phyloP scores from a whole-genome alignment of 2,888 invertebrate species.

The Romanomermis culicivorax region DNA sequence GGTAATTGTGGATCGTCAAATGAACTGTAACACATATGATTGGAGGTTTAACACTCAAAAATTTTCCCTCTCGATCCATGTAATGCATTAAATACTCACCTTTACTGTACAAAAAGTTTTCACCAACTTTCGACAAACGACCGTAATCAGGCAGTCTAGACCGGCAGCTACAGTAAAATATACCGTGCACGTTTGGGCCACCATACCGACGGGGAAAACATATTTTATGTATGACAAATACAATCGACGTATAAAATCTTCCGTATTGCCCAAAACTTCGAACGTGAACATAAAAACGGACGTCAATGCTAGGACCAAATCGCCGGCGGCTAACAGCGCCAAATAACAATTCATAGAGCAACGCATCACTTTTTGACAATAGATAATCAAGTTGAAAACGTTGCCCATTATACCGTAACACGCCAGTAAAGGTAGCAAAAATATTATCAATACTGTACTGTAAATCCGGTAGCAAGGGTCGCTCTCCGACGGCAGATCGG shows the following conservation, averaged over 20 bases:
- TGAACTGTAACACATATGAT: no score
- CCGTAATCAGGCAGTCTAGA: slow-evolving; percentile 24
- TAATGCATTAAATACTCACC: no score
- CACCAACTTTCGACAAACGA: slow-evolving; percentile 7
- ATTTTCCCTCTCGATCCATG: no score
- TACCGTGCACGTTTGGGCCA: slow-evolving; percentile 26
- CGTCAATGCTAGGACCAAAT: slow-evolving; percentile 16
- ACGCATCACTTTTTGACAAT: slow-evolving; percentile 21
- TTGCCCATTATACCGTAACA: slow-evolving; percentile 23
- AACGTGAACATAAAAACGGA: slow-evolving; percentile 18
- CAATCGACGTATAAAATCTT: background rate
- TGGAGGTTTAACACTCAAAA: no score
- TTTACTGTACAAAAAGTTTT: background rate
- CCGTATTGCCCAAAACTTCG: slow-evolving; percentile 6
- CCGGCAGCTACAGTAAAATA: slow-evolving; percentile 28
- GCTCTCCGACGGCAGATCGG: background rate
- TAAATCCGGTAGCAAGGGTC: slow-evolving; percentile 1
- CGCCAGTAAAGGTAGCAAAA: slow-evolving; percentile 23
- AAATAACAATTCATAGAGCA: slow-evolving; percentile 21
- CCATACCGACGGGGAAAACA: slow-evolving; percentile 23
- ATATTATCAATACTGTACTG: slow-evolving; percentile 18
- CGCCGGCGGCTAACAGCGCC: slow-evolving; percentile 6
- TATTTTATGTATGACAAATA: slow-evolving; percentile 1
- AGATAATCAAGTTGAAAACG: slow-evolving; percentile 21
- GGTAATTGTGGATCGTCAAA: no score